Percentiles rank a stretch among this genome's conserved stretches.
Evolutionary conservation across 2,797 vertebrate species (phyloP).

Genomic region (Alauda arvensis): DNA sequence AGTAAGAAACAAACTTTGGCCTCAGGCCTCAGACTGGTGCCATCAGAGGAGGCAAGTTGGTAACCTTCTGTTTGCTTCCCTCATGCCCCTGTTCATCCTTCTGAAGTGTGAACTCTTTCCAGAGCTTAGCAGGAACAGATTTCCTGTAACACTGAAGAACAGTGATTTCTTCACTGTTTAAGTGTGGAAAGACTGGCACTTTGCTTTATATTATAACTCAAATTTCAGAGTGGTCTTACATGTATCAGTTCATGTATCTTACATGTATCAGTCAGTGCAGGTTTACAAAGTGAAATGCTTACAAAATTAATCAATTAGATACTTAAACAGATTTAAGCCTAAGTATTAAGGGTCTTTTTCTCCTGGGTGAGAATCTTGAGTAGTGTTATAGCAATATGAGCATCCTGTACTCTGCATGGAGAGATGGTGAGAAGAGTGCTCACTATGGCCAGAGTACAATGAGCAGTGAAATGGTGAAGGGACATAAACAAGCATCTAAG

Average conservation of each 20-base stretch:
- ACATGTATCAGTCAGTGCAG: background rate
- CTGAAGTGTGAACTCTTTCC: background rate
- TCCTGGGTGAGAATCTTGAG: background rate
- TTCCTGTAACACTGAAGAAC: background rate
- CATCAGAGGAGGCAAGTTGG: background rate
- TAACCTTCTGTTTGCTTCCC: background rate
- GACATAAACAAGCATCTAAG: background rate
- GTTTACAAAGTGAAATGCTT: background rate
- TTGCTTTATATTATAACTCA: background rate
- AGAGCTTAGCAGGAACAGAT: background rate
- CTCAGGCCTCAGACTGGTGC: background rate
- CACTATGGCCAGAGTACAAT: background rate
- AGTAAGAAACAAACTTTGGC: background rate
- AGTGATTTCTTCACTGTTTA: background rate
- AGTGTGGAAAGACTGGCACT: background rate
- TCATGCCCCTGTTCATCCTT: background rate
- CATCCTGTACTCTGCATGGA: background rate
- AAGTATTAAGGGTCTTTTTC: background rate
- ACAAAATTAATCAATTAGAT: background rate
- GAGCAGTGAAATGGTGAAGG: background rate
- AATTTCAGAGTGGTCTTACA: background rate
- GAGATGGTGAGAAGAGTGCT: background rate
- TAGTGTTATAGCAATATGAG: background rate
- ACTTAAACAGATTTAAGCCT: background rate
- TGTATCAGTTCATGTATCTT: background rate